A percentile compares a stretch with the other conserved stretches of the same genome.
Evolutionary conservation across 2,888 invertebrate genomes (phyloP).

Genomic region (Mythimna pallens): DNA sequence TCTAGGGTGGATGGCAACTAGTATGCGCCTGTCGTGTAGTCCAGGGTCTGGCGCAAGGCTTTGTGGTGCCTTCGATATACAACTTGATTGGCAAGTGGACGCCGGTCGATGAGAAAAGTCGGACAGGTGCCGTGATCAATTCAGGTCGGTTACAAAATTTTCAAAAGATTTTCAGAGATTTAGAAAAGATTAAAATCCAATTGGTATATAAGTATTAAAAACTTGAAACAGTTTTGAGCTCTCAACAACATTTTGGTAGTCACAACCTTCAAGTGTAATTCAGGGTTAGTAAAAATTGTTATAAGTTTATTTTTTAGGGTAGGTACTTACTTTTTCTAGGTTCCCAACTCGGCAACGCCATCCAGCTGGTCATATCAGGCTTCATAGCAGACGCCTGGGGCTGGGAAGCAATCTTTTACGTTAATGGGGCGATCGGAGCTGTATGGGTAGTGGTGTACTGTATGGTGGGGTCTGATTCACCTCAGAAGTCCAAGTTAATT

Average conservation of each 20-base stretch:
- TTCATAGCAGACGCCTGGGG: constrained; percentile 86
- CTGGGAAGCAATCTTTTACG: constrained; percentile 93
- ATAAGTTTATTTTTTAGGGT: too few relatives aligned
- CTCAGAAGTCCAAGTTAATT: constrained; percentile 90
- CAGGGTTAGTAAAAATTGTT: too few relatives aligned
- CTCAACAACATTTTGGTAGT: too few relatives aligned
- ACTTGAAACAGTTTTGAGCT: too few relatives aligned
- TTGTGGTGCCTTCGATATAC: constrained; percentile 91
- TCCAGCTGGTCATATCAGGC: constrained; percentile 89
- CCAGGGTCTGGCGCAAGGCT: constrained; percentile 82
- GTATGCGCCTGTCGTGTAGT: constrained; percentile 92
- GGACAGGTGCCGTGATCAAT: constrained; percentile 91
- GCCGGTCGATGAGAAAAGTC: constrained; percentile 92
- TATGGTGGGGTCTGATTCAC: constrained; percentile 92
- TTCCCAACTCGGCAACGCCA: constrained; percentile 90
- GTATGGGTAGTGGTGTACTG: constrained; percentile 90
- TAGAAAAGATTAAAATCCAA: too few relatives aligned
- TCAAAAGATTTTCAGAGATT: too few relatives aligned
- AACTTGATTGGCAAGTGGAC: constrained; percentile 92
- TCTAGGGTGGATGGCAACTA: constrained; percentile 89
- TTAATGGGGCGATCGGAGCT: constrained; percentile 89
- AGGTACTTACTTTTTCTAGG: constrained; percentile 75
- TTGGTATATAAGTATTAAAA: too few relatives aligned
- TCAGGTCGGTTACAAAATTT: constrained; percentile 72
- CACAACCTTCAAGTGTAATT: too few relatives aligned